phyloP scores from a whole-genome alignment of 1,140 invertebrate species.

The Drosophila ironensis region DNA sequence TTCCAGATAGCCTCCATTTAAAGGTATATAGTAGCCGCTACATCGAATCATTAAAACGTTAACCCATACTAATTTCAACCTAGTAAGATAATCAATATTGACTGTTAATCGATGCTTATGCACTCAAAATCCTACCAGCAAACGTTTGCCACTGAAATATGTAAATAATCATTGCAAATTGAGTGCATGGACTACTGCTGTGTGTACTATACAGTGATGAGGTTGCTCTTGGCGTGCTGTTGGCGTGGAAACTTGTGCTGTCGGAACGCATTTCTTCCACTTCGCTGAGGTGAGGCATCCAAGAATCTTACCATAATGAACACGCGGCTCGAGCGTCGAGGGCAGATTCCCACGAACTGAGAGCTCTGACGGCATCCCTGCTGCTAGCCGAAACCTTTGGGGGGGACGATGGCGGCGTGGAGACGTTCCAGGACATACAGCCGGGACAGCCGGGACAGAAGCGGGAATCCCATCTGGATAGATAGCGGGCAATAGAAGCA shows the following conservation, averaged over 20 bases:
- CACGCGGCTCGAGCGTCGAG: conserved; percentile 42
- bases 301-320: conserved; percentile 74
- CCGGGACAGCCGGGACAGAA: conserved; percentile 19
- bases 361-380: conserved; percentile 36
- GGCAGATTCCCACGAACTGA: too few relatives aligned
- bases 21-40: too few relatives aligned
- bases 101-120: conserved; percentile 24
- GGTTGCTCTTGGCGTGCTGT: background rate
- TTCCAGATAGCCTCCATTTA: too few relatives aligned
- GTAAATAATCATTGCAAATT: conserved; percentile 76
- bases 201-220: too few relatives aligned
- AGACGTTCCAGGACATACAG: conserved; percentile 27
- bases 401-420: conserved; percentile 20
- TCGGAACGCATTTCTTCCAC: conserved; percentile 66
- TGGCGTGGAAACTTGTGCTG: conserved; percentile 53
- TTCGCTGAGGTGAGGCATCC: conserved; percentile 66
- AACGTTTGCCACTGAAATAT: conserved; percentile 52
- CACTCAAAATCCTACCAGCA: background rate
- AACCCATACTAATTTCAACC: too few relatives aligned
- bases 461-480: too few relatives aligned
- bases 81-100: too few relatives aligned
- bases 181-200: background rate
- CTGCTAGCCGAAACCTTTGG: conserved; percentile 15
- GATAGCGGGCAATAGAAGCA: too few relatives aligned
- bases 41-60: too few relatives aligned